Base-by-base conservation (phyloP, 2,797 vertebrate genomes). In the Helicolenus hilgendorfi region DNA sequence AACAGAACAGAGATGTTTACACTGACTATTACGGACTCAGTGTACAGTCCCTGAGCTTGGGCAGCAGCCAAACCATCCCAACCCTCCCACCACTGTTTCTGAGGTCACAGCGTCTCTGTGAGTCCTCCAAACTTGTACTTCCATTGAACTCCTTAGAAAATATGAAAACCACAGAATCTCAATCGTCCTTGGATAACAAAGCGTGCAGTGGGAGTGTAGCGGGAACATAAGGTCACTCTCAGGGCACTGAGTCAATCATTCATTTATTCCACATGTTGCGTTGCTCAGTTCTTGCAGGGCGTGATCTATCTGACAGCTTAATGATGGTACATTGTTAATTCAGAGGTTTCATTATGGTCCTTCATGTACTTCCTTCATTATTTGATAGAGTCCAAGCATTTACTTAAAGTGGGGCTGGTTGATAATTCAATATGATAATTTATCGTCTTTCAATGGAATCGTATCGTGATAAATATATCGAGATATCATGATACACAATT, bases 1-100 rank as follows among this genome's bases (percentile, higher is more conserved):
- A 71, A n/a, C 68, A 31, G 20, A 73, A 31, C 62, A 27, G 14
- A 0, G 78, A 81, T 90, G 79, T 85, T 84, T 64, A 71, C 15
- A 35, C 27, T 11, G 70, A 9, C 10, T 22, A 0, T 45, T 20
- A 4, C 33, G 73, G 55, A 35, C 49, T 68, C 15, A 2, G 8
- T 11, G 45, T 55, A 55, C 9, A 18, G 55, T 58, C 63, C 33
- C 14, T 68, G 35, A 38, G 26, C 10, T 80, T 80, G 77, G 27
- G 35, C 65, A 18, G 20, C 69, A 58, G 80, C 85, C 82, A 87
- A 89, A 65, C 31, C 31, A 4, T 60, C 10, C 41, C 15, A 7
- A 1, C 22, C 41, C 31, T 60, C n/a, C 65, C 72, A 27, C 72
- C 14, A 2, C 14, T 22, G 4, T 41, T 59, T 65, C 60, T 33